Evolutionary conservation across 2,797 vertebrate species (phyloP), one percentile per base, ranked within the genome.

Genomic region (Chelonia mydas): DNA sequence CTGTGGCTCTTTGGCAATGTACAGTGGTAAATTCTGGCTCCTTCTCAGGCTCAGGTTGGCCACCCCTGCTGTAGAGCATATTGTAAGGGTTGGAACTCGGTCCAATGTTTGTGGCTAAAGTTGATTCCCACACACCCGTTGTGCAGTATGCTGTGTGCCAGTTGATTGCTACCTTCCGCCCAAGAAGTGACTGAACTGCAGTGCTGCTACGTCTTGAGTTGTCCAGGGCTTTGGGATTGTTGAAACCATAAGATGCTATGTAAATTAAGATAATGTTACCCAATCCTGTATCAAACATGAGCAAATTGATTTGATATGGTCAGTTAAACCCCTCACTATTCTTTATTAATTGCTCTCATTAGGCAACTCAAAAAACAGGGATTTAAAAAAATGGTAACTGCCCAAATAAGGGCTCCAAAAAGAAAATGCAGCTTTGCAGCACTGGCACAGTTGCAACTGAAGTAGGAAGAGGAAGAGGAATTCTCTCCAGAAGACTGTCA

Each of bases 91-190:
- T 28, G 37, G 41, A 74, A 74, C 87, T 84, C 83, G 65, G 54
- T 84, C 11, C 93, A 11, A 2, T 59, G 59, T 77, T 88, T 65
- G 78, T 78, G 78, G 74, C 23, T 76, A 59, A 88, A 86, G 84
- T 92, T 88, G 78, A 90, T 0, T 53, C 59, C 68, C 84, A 90
- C 78, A 78, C 31, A 28, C n/a, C 86, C 84, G 53, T 81, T 83
- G 91, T 41, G 50, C 1, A 37, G 1, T 28, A 45, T 90, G 7
- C 33, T 94, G 80, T 25, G 33, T 25, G n/a, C 94, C 85, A 81
- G 78, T 80, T 76, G 10, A 78, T 84, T 94, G 55, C 50, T 93
- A 11, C 94, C 90, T 86, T 92, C 95, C 90, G 83, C 89, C 94
- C 90, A 79, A 78, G 76, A n/a, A 50, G 49, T 28, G 31, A n/a